A percentile compares a stretch with the other conserved stretches of the same genome.
Conservation (phyloP, 2,113 vertebrate species). For the Cnemophilus loriae region DNA sequence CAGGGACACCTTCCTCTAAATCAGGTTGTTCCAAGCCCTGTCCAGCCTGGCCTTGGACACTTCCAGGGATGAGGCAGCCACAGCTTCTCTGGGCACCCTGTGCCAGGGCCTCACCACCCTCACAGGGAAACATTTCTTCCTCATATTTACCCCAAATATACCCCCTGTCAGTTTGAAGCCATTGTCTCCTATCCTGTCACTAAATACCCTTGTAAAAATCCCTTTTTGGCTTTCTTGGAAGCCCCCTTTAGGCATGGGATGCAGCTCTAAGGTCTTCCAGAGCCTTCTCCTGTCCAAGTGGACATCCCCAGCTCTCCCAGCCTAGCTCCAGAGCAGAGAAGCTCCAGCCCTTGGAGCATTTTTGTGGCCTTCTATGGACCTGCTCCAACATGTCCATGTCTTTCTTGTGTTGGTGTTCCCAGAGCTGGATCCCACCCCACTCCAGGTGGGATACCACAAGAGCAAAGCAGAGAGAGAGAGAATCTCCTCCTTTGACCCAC, state of each 20-base stretch:
- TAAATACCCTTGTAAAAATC: neutral
- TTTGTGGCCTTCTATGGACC: neutral
- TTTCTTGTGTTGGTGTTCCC: neutral
- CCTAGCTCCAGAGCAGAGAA: neutral
- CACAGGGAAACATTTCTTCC: neutral
- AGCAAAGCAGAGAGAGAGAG: neutral
- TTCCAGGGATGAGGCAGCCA: neutral
- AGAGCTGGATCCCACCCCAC: neutral
- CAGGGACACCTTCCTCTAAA: neutral
- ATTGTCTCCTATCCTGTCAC: neutral
- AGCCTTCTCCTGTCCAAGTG: neutral
- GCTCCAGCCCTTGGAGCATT: neutral
- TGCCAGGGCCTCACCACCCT: neutral
- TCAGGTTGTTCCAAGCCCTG: rapidly evolving
- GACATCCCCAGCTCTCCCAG: neutral
- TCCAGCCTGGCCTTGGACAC: neutral
- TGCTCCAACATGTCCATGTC: neutral
- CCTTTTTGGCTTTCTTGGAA: neutral
- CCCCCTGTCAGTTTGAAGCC: neutral
- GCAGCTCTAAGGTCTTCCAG: neutral
- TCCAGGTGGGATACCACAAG: neutral
- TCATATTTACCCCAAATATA: neutral
- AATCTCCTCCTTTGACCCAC: neutral
- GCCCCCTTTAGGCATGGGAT: neutral
- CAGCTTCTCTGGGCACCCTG: neutral